These are phyloP conservation scores for Panopea generosa DNA, from an alignment of 2,888 invertebrate species.

Conservation along the genomic window DNA sequence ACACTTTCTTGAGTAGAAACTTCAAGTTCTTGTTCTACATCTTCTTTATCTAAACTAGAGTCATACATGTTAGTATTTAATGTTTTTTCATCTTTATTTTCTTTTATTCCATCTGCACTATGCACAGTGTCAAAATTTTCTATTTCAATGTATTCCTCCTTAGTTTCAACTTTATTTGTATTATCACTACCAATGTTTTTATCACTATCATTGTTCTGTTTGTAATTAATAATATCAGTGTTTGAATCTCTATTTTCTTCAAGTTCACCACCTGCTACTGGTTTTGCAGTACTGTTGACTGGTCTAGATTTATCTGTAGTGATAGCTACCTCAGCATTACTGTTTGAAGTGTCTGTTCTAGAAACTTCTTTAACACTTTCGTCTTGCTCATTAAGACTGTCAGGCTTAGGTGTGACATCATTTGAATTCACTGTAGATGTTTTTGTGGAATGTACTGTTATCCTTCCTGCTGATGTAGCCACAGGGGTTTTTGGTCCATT, in stretches of 20 bases:
- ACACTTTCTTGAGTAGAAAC: too few species aligned
- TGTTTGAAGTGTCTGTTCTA: background rate
- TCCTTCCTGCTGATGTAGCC: conserved; percentile 10
- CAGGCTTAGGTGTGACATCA: background rate
- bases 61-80: too few species aligned
- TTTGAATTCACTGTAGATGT: background rate
- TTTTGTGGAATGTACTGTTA: background rate
- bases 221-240: too few species aligned
- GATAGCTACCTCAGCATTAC: background rate
- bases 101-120: background rate
- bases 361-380: too few species aligned
- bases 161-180: background rate
- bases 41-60: too few species aligned
- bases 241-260: too few species aligned
- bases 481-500: conserved; percentile 31
- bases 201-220: background rate
- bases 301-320: too few species aligned
- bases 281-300: too few species aligned
- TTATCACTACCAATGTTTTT: background rate
- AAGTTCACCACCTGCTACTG: too few species aligned
- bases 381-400: background rate
- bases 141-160: background rate
- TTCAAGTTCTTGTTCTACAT: too few species aligned
- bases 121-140: background rate
- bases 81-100: too few species aligned